A percentile compares a stretch with the other conserved stretches of the same genome.
Evolutionary conservation across 92 coral and sea anemone species (phyloP).

Genomic region (Metridium senile): DNA sequence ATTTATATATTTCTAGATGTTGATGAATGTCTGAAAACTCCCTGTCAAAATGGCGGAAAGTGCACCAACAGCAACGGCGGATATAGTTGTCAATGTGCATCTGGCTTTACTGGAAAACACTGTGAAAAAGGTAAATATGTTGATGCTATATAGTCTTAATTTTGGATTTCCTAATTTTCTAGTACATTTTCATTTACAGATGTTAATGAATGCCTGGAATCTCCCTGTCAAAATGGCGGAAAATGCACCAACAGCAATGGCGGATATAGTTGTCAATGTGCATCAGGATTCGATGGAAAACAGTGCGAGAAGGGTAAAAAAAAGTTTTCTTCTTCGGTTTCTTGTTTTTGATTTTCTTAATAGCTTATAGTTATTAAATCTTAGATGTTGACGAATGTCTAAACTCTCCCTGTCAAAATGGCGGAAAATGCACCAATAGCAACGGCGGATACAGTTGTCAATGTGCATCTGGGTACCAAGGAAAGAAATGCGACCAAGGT

Average conservation of each 20-base stretch:
- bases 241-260: conserved; percentile 37
- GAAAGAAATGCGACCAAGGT: conserved; percentile 45
- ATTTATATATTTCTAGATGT: not conserved
- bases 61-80: conserved; percentile 41
- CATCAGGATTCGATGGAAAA: conserved; percentile 33
- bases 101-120: conserved; percentile 48
- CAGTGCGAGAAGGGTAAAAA: conserved; percentile 34
- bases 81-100: conserved; percentile 28
- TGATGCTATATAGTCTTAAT: not conserved
- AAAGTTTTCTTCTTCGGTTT: not conserved
- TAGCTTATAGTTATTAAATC: too few relatives aligned
- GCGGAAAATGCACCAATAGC: conserved; percentile 35
- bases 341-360: too few relatives aligned
- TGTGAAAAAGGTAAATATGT: conserved; percentile 28
- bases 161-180: not conserved
- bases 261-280: conserved; percentile 36
- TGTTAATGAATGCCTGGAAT: not conserved
- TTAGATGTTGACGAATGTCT: conserved; percentile 36
- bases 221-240: conserved; percentile 41
- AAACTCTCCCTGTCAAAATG: conserved; percentile 37
- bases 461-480: conserved; percentile 28
- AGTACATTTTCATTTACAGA: not conserved
- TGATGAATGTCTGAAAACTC: conserved; percentile 19
- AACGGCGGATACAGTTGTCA: conserved; percentile 41
- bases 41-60: conserved; percentile 35